These are phyloP conservation scores for Phengaris arion DNA, from an alignment of 2,888 invertebrate genomes.

Conservation along the genomic window DNA sequence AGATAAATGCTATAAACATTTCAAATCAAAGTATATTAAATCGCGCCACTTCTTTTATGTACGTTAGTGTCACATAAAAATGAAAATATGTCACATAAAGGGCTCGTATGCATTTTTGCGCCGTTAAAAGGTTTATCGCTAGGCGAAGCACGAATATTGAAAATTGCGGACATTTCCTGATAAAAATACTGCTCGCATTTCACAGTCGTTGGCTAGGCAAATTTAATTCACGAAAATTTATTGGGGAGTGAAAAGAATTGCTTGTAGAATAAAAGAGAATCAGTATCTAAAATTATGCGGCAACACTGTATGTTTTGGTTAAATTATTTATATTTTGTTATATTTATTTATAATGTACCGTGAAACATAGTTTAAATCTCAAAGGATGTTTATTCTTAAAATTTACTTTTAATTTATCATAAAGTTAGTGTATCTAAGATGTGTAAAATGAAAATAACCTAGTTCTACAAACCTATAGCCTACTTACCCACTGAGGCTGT, in stretches of 20 bases:
- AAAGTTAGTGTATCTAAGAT: background rate
- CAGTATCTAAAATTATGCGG: background rate
- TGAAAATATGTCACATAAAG: background rate
- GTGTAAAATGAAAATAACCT: background rate
- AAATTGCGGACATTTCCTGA: slow-evolving; percentile 15
- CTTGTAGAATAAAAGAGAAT: background rate
- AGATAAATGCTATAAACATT: background rate
- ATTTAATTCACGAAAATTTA: slow-evolving; percentile 6
- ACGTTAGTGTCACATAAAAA: slow-evolving; percentile 9
- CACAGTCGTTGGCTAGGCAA: slow-evolving; percentile 10
- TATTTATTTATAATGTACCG: too few species aligned
- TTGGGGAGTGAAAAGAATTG: background rate
- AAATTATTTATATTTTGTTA: background rate
- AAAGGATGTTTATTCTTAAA: too few species aligned
- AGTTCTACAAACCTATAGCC: slow-evolving; percentile 8
- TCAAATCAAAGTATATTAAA: background rate
- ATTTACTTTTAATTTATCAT: too few species aligned
- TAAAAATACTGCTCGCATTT: slow-evolving; percentile 15
- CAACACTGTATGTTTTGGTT: background rate
- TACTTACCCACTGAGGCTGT: slow-evolving; percentile 19
- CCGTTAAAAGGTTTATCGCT: slow-evolving; percentile 13
- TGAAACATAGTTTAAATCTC: too few species aligned
- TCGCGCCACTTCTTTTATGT: background rate
- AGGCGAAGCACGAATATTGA: slow-evolving; percentile 2
- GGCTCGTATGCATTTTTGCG: slow-evolving; percentile 3